A percentile compares a stretch with the other conserved stretches of the same genome.
These are phyloP conservation scores for Drosophila demipolita DNA, from an alignment of 2,888 invertebrate genomes.

Conservation along the genomic window DNA sequence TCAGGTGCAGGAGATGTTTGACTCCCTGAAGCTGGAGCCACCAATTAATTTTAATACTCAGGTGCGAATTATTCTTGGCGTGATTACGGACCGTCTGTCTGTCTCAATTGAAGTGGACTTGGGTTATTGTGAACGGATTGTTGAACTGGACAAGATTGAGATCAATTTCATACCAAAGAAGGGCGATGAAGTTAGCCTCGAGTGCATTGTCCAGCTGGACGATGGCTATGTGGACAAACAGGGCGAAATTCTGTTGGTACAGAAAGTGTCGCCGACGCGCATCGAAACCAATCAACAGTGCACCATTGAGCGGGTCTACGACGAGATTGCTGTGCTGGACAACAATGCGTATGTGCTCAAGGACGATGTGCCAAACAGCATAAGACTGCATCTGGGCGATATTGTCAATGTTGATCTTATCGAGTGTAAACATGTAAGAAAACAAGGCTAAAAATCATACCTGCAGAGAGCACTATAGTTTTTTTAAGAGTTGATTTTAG, in stretches of 20 bases:
- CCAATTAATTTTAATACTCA: slow-evolving; percentile 79
- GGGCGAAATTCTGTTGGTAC: slow-evolving; percentile 87
- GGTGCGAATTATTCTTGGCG: slow-evolving; percentile 76
- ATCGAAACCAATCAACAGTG: slow-evolving; percentile 86
- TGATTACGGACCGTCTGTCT: slow-evolving; percentile 37
- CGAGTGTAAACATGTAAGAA: slow-evolving; percentile 88
- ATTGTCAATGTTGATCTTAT: slow-evolving; percentile 89
- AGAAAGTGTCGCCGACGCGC: slow-evolving; percentile 87
- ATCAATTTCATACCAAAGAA: slow-evolving; percentile 88
- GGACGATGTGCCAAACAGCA: slow-evolving; percentile 86
- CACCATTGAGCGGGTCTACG: slow-evolving; percentile 83
- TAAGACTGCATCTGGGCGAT: slow-evolving; percentile 87
- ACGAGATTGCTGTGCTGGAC: slow-evolving; percentile 87
- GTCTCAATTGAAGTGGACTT: slow-evolving; percentile 84
- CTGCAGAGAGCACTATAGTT: background rate
- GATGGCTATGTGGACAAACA: slow-evolving; percentile 86
- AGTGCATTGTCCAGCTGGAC: slow-evolving; percentile 88
- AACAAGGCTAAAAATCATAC: background rate
- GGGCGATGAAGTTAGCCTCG: slow-evolving; percentile 90
- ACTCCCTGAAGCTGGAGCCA: slow-evolving; percentile 54
- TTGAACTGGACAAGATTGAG: slow-evolving; percentile 88
- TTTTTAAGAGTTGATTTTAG: too few species aligned
- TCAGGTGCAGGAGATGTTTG: slow-evolving; percentile 66
- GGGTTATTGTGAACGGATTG: slow-evolving; percentile 84
- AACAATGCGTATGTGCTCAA: slow-evolving; percentile 87